Conservation (phyloP, 2,888 invertebrate genomes). For the Stramonita haemastoma region DNA sequence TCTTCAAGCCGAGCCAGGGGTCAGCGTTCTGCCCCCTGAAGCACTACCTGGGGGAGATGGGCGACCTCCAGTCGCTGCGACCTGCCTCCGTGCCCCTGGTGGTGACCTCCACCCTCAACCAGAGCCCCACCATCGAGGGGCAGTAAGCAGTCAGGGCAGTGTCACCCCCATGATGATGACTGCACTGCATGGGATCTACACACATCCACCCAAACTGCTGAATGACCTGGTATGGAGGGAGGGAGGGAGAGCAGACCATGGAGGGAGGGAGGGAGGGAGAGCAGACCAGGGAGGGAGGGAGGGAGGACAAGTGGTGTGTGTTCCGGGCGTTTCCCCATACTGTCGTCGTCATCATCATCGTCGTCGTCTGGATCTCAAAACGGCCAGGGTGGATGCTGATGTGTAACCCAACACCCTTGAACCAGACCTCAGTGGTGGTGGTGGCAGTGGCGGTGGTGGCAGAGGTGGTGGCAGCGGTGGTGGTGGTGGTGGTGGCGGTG, state of each 20-base stretch:
- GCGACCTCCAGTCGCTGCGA: background rate
- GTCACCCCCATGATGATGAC: background rate
- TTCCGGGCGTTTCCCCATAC: background rate
- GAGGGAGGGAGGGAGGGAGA: no score
- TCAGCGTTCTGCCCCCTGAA: constrained; percentile 71
- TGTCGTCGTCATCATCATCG: background rate
- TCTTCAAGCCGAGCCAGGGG: constrained; percentile 66
- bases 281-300: no score
- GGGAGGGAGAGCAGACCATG: no score
- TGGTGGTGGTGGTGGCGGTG: no score
- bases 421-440: no score
- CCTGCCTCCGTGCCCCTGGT: constrained; percentile 13
- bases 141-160: background rate
- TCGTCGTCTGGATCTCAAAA: background rate
- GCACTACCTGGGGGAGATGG: constrained; percentile 49
- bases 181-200: no score
- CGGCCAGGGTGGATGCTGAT: background rate
- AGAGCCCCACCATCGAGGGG: constrained; percentile 34
- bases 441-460: no score
- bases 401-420: no score
- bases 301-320: background rate
- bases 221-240: no score
- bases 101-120: constrained; percentile 26
- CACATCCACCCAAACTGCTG: no score
- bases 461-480: no score